These are phyloP conservation scores for Oxyruncus cristatus DNA, from an alignment of 2,113 vertebrate genomes.

Conservation along the genomic window DNA sequence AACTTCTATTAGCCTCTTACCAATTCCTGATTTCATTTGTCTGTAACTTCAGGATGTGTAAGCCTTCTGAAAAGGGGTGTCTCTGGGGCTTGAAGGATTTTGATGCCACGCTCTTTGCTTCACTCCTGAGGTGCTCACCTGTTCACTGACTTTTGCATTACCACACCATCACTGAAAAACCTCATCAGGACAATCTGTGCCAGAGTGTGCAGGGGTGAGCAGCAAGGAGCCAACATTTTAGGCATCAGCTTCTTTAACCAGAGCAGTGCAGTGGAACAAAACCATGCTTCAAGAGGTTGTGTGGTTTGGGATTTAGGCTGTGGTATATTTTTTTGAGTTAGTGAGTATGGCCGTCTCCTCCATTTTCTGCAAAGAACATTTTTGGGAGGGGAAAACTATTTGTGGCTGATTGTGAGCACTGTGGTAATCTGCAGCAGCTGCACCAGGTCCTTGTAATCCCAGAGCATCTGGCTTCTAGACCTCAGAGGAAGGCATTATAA, in stretches of 20 bases:
- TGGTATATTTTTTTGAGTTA: neutral
- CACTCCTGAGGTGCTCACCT: neutral
- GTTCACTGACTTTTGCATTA: neutral
- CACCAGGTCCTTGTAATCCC: neutral
- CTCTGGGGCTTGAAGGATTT: neutral
- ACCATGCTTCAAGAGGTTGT: neutral
- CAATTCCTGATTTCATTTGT: neutral
- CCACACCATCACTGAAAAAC: rapidly evolving
- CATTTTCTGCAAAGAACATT: neutral
- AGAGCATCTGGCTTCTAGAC: neutral
- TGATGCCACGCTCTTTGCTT: neutral
- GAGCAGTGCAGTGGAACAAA: neutral
- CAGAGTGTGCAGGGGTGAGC: neutral
- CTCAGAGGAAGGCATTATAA: neutral
- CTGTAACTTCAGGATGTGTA: neutral
- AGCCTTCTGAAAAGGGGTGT: neutral
- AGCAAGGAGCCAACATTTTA: neutral
- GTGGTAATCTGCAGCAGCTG: neutral
- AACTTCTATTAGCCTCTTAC: neutral
- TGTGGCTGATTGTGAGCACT: neutral
- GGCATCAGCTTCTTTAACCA: neutral
- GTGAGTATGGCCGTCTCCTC: neutral
- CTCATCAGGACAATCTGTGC: neutral
- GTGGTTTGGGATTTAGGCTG: neutral
- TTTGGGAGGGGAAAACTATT: neutral